Evolutionary conservation across 1,140 invertebrate species (phyloP).

Genomic region (Neotoxoptera formosana): DNA sequence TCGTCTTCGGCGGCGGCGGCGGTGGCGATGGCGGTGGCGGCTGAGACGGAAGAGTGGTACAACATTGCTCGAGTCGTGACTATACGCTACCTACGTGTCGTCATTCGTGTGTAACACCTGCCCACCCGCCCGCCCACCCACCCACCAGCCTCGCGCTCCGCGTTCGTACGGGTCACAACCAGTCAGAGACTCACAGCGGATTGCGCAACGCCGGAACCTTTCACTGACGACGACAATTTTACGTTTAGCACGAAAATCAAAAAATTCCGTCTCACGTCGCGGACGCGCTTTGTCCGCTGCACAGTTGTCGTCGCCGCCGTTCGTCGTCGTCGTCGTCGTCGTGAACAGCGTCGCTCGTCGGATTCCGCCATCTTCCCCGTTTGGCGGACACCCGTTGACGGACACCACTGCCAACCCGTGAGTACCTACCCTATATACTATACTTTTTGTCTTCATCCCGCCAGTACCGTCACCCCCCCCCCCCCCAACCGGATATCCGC

Average conservation of each 20-base stretch:
- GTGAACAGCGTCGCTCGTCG: not conserved
- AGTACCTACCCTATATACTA: not conserved
- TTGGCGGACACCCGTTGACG: conserved; percentile 1
- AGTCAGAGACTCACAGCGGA: not conserved
- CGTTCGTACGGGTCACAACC: not conserved
- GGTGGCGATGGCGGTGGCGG: not conserved
- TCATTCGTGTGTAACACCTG: not conserved
- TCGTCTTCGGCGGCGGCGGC: not conserved
- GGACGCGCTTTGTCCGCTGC: not conserved
- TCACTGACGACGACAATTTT: not conserved
- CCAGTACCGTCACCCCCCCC: too few species aligned
- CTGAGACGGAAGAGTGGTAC: not conserved
- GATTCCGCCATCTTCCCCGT: not conserved
- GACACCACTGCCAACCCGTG: not conserved
- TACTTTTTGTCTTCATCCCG: not conserved
- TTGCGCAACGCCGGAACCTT: conserved; percentile 18
- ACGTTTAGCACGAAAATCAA: not conserved
- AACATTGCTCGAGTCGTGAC: not conserved
- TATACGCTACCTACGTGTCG: not conserved
- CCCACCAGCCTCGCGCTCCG: not conserved
- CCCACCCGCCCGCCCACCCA: not conserved
- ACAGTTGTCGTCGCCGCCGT: not conserved
- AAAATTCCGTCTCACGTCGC: not conserved
- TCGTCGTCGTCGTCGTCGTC: not conserved
- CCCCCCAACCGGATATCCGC: not conserved